Base-by-base conservation (phyloP, 1,140 invertebrate genomes). In the Zaprionus nigranus region DNA sequence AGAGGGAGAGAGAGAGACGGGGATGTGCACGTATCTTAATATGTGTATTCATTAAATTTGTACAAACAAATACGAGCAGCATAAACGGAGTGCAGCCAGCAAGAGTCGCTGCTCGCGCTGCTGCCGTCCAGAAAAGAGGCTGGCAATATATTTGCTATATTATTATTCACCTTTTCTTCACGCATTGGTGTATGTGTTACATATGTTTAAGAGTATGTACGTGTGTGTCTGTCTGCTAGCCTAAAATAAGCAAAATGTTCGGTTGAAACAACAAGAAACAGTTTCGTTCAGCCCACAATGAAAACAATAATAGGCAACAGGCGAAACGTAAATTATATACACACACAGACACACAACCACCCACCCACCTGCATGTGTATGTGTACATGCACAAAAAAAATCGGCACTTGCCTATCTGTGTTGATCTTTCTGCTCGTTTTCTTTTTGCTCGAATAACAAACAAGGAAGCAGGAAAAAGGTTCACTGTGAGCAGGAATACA, bases 41-140 rank as follows among this genome's bases (percentile, higher is more conserved):
- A 62, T 86, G 81, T 90, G 72, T 91, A 90, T 86, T 90, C 87
- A 86, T 90, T 90, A 90, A 90, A 87, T 90, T 90, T 90, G 87
- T 90, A 90, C 83, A 90, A 90, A 91, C 87, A 91, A 90, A 90
- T 83, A 87, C 80, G 71, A 75, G 75, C 75, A 63, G 82, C 82
- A 90, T 83, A 81, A 77, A 90, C 86, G 79, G 67, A 72, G 65
- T 70, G 74, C 74, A 80, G 72, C 66, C 72, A 59, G 77, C 62
- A 63, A 63, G 64, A 64, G 76, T 79, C 68, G 40, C 7, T 6
- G 38, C 4, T 70, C 60, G 61, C 61, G 68, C 53, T 73, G 40
- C 26, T 62, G 22, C 59, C 56, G 63, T 67, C 66, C 2, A 24
- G 17, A 20, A 43, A 53, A 17, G 15, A 69, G 51, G 67, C 62